A percentile compares a stretch with the other conserved stretches of the same genome.
phyloP scores from a whole-genome alignment of 2,888 invertebrate genomes.

The Dolomedes plantarius region DNA sequence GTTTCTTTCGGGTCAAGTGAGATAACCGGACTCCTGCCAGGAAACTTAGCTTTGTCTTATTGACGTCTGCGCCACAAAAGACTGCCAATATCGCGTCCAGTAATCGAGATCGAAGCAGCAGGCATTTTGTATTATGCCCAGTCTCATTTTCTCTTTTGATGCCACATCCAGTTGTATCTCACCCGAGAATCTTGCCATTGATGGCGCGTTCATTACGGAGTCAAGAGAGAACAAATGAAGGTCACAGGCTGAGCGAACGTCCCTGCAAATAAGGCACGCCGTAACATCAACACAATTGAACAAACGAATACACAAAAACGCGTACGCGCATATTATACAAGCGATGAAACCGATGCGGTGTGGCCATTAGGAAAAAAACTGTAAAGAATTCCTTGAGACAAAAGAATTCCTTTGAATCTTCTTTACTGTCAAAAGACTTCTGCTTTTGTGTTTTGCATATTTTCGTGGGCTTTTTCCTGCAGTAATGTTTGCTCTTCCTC shows the following conservation, averaged over 20 bases:
- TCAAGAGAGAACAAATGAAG: conserved; percentile 34
- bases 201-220: conserved; percentile 8
- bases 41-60: not conserved
- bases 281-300: not conserved
- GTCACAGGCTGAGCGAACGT: conserved; percentile 10
- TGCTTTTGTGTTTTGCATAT: not conserved
- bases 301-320: not conserved
- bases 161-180: not conserved
- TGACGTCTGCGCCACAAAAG: not conserved
- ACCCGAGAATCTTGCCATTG: not conserved
- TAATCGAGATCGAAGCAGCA: not conserved
- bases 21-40: not conserved
- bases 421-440: not conserved
- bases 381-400: not conserved
- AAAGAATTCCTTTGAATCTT: not conserved
- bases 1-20: conserved; percentile 15
- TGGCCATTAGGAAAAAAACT: not conserved
- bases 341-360: not conserved
- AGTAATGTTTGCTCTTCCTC: not conserved
- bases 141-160: not conserved
- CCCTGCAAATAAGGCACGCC: conserved; percentile 1
- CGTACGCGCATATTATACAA: not conserved
- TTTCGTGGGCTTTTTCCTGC: too few relatives aligned
- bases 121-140: not conserved
- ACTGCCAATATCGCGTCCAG: not conserved